Evolutionary conservation across 2,797 vertebrate genomes (phyloP), one percentile per base, ranked within the genome.

Genomic region (Lagocephalus sceleratus): DNA sequence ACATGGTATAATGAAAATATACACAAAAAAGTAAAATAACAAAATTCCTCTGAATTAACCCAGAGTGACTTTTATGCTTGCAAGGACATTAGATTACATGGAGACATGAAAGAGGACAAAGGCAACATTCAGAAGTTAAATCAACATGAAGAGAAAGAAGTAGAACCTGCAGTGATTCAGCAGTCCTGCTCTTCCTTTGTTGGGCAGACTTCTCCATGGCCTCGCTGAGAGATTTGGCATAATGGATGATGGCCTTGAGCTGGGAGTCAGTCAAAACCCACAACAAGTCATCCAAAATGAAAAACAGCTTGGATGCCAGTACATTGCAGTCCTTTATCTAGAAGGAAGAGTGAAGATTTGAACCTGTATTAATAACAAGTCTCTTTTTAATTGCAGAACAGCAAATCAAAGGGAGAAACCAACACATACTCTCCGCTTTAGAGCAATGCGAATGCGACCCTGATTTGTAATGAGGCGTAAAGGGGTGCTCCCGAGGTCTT

Each of bases 231-330:
- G 96, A 98, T 75, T 98, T 96, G 1, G 95, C 94, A 0, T 99
- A 99, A 71, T 95, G 94, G 88, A 99, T 95, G 88, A 99, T 94
- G 9, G 97, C 95, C 86, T 96, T 96, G 78, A 99, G 92, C 78
- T 99, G 97, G 0, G 94, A 97, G 89, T 98, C 97, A 0, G 97
- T 99, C 64, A 99, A 92, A 63, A 99, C 97, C 97, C 97, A 99
- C 45, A 99, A 87, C 76, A 99, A 88, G 78, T 99, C 97, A 38
- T 98, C 97, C 79, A 99, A 89, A 46, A 98, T 94, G 77, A 99
- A 95, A 74, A 94, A 91, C 80, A 99, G 88, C 87, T 98, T 98
- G 40, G 97, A 98, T 1, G 95, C 94, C 66, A 99, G 60, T 54
- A 99, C 97, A 0, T 99, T 94, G 81, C 97, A 99, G 64, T 99